Percentiles rank a stretch among this genome's conserved stretches.
These are phyloP conservation scores for Clistopyga incitator DNA, from an alignment of 2,888 invertebrate species.

Conservation along the genomic window DNA sequence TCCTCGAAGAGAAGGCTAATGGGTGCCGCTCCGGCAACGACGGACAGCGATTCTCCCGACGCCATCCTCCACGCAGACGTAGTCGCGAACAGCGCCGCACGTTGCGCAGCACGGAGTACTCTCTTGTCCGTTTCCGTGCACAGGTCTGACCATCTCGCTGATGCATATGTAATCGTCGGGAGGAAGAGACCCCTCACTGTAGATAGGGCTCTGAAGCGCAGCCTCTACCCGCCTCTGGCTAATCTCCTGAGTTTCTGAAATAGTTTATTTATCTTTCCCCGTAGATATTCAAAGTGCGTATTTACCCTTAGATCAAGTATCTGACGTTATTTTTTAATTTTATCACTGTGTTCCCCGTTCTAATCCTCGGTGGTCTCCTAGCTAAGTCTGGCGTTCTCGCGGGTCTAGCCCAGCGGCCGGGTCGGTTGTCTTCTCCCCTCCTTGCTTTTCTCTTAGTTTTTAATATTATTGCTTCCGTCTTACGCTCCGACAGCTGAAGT, in stretches of 20 bases:
- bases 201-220: not conserved
- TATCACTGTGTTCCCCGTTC: not conserved
- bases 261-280: not conserved
- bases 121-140: not conserved
- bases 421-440: slow-evolving; percentile 13
- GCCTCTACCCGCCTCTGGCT: not conserved
- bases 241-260: not conserved
- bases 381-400: not conserved
- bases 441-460: slow-evolving; percentile 11
- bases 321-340: not conserved
- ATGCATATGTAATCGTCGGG: not conserved
- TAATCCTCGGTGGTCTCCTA: slow-evolving; percentile 2
- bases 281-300: not conserved
- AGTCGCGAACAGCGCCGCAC: not conserved
- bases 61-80: slow-evolving; percentile 1
- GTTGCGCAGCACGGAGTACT: not conserved
- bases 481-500: not conserved
- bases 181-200: not conserved
- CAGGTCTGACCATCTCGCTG: not conserved
- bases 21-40: not conserved
- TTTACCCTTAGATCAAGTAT: not conserved
- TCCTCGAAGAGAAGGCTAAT: not conserved
- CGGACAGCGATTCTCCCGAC: not conserved
- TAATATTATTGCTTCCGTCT: slow-evolving; percentile 28
- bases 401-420: not conserved